Conservation (phyloP, 92 coral and sea anemone species). For the Porites cylindrica region DNA sequence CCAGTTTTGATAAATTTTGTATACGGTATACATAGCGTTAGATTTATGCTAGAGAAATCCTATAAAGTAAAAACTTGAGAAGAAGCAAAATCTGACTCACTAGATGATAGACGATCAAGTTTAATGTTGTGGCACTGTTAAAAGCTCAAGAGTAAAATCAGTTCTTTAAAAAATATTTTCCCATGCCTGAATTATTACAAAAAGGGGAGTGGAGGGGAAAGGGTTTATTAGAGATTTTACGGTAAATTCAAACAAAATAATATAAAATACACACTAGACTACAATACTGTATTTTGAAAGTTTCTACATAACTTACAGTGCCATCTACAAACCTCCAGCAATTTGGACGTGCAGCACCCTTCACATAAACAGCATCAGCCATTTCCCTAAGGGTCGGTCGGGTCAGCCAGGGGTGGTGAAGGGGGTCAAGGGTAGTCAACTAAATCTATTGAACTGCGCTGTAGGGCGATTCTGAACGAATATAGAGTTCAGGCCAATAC, state of each 20-base stretch:
- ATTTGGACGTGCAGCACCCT: conserved; percentile 19
- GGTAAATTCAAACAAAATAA: conserved; percentile 28
- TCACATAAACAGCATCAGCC: conserved; percentile 31
- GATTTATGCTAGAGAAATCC: conserved; percentile 23
- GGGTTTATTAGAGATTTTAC: conserved; percentile 32
- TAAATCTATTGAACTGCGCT: too few species aligned
- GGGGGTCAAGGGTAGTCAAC: conserved; percentile 26
- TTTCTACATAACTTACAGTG: conserved; percentile 30
- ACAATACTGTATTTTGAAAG: conserved; percentile 21
- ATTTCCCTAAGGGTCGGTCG: conserved; percentile 13
- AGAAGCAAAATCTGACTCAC: conserved; percentile 31
- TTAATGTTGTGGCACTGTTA: conserved; percentile 33
- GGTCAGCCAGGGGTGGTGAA: conserved; percentile 26
- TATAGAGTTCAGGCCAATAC: too few species aligned
- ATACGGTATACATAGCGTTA: conserved; percentile 16
- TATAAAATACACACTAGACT: conserved; percentile 23
- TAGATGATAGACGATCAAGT: conserved; percentile 28
- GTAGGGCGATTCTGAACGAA: too few species aligned
- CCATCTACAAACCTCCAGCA: conserved; percentile 12
- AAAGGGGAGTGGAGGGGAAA: conserved; percentile 36
- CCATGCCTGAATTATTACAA: conserved; percentile 29
- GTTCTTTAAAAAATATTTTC: conserved; percentile 19
- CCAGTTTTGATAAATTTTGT: conserved; percentile 25
- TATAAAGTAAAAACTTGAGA: conserved; percentile 31
- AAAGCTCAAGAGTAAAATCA: conserved; percentile 34